Percentiles rank a stretch among this genome's conserved stretches.
These are phyloP conservation scores for Rambutsinella grinnellia DNA, from an alignment of 2,888 invertebrate genomes.

Conservation along the genomic window DNA sequence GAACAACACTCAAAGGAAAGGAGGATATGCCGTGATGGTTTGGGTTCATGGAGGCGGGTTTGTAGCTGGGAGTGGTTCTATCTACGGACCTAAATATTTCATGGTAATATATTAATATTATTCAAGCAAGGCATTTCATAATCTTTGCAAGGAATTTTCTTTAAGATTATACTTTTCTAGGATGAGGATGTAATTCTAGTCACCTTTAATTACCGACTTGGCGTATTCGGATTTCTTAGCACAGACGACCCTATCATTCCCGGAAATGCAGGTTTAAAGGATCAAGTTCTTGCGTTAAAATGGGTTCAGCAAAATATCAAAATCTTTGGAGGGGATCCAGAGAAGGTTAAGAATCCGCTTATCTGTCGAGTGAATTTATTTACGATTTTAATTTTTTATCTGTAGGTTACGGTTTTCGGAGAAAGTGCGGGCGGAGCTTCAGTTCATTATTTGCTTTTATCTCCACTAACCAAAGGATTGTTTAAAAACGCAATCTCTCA, in stretches of 20 bases:
- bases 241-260: constrained; percentile 57
- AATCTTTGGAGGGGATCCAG: constrained; percentile 22
- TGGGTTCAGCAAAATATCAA: constrained; percentile 18
- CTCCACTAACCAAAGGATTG: constrained; percentile 9
- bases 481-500: constrained; percentile 28
- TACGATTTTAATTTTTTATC: no score
- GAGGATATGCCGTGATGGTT: background rate
- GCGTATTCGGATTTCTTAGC: constrained; percentile 53
- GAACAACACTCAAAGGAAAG: constrained; percentile 7
- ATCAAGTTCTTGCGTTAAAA: constrained; percentile 19
- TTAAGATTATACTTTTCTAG: no score
- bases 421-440: constrained; percentile 6
- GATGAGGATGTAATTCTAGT: constrained; percentile 25
- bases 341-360: no score
- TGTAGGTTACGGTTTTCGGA: no score
- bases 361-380: no score
- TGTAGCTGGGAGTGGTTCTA: background rate
- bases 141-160: no score
- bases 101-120: no score
- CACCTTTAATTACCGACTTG: constrained; percentile 11
- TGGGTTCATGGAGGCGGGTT: constrained; percentile 23
- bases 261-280: constrained; percentile 59
- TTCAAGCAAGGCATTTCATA: no score
- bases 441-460: constrained; percentile 1
- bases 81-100: background rate